Evolutionary conservation across 2,888 invertebrate species (phyloP).

Genomic region (Eupithecia centaureata): DNA sequence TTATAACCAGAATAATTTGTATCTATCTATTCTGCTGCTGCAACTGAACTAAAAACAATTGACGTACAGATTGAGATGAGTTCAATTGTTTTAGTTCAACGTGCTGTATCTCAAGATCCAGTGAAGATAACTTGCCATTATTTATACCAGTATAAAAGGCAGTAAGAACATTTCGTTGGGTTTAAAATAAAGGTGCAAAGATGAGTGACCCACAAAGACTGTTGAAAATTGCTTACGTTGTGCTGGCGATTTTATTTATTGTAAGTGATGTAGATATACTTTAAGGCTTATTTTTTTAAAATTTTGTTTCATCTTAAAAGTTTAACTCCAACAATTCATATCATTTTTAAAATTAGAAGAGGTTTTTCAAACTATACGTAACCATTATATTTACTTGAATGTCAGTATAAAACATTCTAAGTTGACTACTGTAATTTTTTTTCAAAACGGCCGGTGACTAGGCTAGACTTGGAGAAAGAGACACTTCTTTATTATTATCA

Average conservation of each 20-base stretch:
- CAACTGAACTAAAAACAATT: constrained; percentile 26
- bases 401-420: too few species aligned
- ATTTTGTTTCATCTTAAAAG: too few species aligned
- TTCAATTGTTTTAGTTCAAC: constrained; percentile 50
- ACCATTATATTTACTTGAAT: too few species aligned
- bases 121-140: constrained; percentile 39
- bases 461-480: too few species aligned
- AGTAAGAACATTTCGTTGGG: constrained; percentile 31
- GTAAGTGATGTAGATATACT: constrained; percentile 30
- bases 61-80: constrained; percentile 35
- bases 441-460: too few species aligned
- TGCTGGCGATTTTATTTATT: constrained; percentile 16
- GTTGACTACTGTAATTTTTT: too few species aligned
- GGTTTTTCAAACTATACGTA: too few species aligned
- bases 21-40: background rate
- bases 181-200: constrained; percentile 45
- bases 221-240: constrained; percentile 28
- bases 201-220: constrained; percentile 26
- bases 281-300: too few species aligned
- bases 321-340: too few species aligned
- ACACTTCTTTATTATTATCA: too few species aligned
- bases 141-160: constrained; percentile 40
- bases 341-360: too few species aligned
- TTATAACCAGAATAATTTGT: background rate
- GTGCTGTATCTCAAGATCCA: constrained; percentile 49